These are phyloP conservation scores for Montifringilla adamsi DNA, from an alignment of 2,113 vertebrate species.

Conservation along the genomic window DNA sequence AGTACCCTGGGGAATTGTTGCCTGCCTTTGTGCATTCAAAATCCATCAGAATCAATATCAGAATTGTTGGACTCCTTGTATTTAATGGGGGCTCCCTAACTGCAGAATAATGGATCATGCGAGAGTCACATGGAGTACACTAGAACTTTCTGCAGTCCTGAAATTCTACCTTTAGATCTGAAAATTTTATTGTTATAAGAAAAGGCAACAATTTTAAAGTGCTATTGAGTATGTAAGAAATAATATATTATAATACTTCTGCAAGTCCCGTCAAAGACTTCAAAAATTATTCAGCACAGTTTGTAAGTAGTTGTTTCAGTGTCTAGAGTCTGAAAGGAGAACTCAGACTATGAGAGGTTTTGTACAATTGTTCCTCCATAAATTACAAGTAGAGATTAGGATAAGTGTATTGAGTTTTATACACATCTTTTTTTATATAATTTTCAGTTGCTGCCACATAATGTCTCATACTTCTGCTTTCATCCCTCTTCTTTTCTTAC, in stretches of 20 bases:
- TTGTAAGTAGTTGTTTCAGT: neutral
- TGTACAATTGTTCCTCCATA: neutral
- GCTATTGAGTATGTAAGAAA: neutral
- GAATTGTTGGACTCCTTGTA: neutral
- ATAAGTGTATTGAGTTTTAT: neutral
- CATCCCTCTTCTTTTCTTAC: neutral
- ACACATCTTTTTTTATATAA: neutral
- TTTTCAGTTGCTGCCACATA: neutral
- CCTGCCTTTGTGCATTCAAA: neutral
- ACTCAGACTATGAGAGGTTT: neutral
- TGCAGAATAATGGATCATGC: neutral
- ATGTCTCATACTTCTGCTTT: neutral
- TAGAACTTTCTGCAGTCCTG: neutral
- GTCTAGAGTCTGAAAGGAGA: neutral
- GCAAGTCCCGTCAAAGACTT: neutral
- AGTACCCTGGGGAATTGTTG: neutral
- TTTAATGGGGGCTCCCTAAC: neutral
- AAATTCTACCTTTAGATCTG: neutral
- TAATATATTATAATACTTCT: neutral
- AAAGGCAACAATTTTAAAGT: neutral
- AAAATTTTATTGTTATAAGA: neutral
- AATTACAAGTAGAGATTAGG: neutral
- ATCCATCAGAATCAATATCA: neutral
- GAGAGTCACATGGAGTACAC: fast-evolving
- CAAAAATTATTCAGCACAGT: neutral